These are phyloP conservation scores for Dendrocincla fuliginosa DNA, from an alignment of 2,797 vertebrate species.

Conservation along the genomic window DNA sequence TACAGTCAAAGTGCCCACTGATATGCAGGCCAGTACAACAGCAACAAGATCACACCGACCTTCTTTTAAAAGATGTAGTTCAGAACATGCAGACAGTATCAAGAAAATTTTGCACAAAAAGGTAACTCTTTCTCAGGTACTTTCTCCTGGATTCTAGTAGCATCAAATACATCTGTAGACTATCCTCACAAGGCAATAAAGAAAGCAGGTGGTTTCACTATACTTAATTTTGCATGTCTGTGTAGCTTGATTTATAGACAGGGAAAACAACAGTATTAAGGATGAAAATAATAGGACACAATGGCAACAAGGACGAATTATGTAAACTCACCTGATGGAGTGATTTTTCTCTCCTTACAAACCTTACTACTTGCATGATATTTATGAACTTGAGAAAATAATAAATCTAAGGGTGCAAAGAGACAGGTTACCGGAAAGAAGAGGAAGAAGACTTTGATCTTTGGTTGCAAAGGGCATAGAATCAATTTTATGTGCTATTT, in stretches of 20 bases:
- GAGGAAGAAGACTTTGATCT: not conserved
- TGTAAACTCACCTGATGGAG: not conserved
- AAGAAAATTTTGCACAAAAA: not conserved
- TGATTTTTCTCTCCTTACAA: constrained; percentile 39
- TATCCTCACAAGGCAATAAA: not conserved
- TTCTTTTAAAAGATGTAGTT: not conserved
- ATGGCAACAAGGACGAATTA: not conserved
- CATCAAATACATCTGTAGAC: not conserved
- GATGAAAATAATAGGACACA: constrained; percentile 44
- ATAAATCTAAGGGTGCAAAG: constrained; percentile 32
- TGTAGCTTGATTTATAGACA: constrained; percentile 19
- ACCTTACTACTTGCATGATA: not conserved
- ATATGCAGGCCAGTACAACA: not conserved
- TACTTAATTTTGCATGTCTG: not conserved
- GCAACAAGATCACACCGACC: not conserved
- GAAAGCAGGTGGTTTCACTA: not conserved
- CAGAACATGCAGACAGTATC: not conserved
- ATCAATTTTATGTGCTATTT: not conserved
- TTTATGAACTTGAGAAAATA: constrained; percentile 39
- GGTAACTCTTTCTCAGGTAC: not conserved
- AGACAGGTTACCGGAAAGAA: constrained; percentile 20
- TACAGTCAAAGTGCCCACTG: not conserved
- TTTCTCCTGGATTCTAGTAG: not conserved
- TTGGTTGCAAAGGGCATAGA: not conserved
- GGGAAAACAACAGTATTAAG: not conserved